Evolutionary conservation across 1,140 invertebrate species (phyloP).

Genomic region (Leucophenga varia): DNA sequence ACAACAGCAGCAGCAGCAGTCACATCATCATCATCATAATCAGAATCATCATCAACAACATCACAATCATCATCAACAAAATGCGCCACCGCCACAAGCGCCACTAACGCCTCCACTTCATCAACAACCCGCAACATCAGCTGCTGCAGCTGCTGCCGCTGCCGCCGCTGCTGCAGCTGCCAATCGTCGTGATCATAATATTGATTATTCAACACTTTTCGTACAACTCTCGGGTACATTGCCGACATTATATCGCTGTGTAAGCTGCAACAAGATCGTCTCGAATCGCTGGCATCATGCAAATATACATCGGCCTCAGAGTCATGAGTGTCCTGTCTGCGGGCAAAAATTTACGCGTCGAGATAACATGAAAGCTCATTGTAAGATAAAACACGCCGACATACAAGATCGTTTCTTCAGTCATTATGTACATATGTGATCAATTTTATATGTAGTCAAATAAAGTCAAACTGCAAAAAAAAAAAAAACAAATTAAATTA

Average conservation of each 20-base stretch:
- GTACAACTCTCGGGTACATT: constrained; percentile 53
- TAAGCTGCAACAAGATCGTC: constrained; percentile 69
- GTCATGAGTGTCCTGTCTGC: constrained; percentile 69
- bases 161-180: constrained; percentile 42
- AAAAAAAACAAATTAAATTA: constrained; percentile 17
- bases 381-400: constrained; percentile 68
- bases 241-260: constrained; percentile 53
- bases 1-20: constrained; percentile 16
- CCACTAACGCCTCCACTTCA: background rate
- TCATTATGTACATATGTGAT: constrained; percentile 59
- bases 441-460: constrained; percentile 57
- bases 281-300: constrained; percentile 73
- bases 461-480: constrained; percentile 16
- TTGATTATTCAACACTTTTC: constrained; percentile 54
- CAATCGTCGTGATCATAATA: constrained; percentile 54
- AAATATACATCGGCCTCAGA: constrained; percentile 69
- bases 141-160: constrained; percentile 24
- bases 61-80: constrained; percentile 9
- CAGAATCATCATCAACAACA: background rate
- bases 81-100: constrained; percentile 4
- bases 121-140: constrained; percentile 2
- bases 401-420: constrained; percentile 56
- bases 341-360: constrained; percentile 68
- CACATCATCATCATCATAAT: background rate
- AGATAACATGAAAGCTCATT: constrained; percentile 71